These are phyloP conservation scores for Globia sparganii DNA, from an alignment of 2,888 invertebrate genomes.

Conservation along the genomic window DNA sequence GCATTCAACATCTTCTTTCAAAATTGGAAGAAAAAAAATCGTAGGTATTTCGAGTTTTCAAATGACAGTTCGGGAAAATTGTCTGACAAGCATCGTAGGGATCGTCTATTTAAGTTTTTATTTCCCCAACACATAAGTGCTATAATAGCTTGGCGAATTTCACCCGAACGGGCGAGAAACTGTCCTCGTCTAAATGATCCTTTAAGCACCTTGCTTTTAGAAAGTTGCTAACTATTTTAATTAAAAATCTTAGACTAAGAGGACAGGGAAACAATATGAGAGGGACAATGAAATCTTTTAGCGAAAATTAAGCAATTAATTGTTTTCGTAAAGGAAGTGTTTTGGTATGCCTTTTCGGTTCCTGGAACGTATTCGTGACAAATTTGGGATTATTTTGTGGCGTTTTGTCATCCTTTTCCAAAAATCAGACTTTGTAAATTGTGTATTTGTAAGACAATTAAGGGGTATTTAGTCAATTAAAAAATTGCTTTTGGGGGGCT, in stretches of 20 bases:
- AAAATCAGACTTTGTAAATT: not conserved
- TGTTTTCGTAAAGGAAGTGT: conserved; percentile 24
- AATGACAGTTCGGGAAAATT: not conserved
- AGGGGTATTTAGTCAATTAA: not conserved
- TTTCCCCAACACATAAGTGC: not conserved
- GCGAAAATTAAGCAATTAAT: conserved; percentile 55
- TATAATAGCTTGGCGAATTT: not conserved
- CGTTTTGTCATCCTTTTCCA: not conserved
- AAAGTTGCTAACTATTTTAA: conserved; percentile 68
- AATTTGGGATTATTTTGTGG: conserved; percentile 35
- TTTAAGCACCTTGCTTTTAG: conserved; percentile 55
- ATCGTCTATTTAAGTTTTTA: not conserved
- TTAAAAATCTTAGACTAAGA: conserved; percentile 69
- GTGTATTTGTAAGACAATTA: conserved; percentile 2
- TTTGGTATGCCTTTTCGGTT: conserved; percentile 25
- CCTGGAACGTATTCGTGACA: not conserved
- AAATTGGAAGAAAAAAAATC: not conserved
- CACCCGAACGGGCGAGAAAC: not conserved
- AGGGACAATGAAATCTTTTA: conserved; percentile 59
- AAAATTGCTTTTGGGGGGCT: too few species aligned
- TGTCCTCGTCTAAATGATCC: conserved; percentile 4
- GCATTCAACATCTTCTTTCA: not conserved
- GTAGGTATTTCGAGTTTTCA: not conserved
- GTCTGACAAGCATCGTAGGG: too few species aligned
- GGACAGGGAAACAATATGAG: conserved; percentile 55